These are phyloP conservation scores for Rafetus swinhoei DNA, from an alignment of 2,113 vertebrate species.

Conservation along the genomic window DNA sequence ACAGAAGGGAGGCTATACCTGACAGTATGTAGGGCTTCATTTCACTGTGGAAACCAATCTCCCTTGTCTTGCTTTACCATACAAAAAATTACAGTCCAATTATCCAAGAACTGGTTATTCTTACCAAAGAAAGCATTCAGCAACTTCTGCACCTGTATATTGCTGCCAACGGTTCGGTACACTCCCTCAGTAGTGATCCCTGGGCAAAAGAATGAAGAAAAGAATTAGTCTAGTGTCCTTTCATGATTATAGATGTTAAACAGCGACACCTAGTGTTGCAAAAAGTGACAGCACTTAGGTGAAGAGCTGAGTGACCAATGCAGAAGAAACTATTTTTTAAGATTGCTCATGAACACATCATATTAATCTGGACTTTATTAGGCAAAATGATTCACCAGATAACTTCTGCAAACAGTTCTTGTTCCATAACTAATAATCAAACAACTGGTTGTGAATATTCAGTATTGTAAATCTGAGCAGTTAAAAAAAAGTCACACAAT, in stretches of 20 bases:
- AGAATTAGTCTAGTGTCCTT: fast-evolving
- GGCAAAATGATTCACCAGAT: not conserved
- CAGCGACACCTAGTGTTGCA: slow-evolving; percentile 48
- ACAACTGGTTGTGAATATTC: not conserved
- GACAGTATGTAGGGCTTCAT: not conserved
- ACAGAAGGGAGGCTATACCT: too few species aligned
- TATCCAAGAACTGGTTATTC: not conserved
- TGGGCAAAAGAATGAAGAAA: slow-evolving; percentile 60
- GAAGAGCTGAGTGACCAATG: not conserved
- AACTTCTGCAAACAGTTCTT: not conserved
- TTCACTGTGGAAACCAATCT: fast-evolving
- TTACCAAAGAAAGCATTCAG: slow-evolving; percentile 97
- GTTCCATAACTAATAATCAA: not conserved
- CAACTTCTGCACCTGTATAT: slow-evolving; percentile 97
- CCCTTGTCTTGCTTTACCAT: not conserved
- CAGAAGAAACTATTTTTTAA: not conserved
- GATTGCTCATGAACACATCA: not conserved
- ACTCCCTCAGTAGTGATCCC: slow-evolving; percentile 91
- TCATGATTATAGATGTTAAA: fast-evolving
- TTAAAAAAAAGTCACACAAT: not conserved
- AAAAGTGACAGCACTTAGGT: not conserved
- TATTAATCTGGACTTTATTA: not conserved
- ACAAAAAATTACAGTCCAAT: not conserved
- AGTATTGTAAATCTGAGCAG: not conserved
- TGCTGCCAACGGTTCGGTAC: slow-evolving; percentile 97